Evolutionary conservation across 2,888 invertebrate species (phyloP), one percentile per base, ranked within the genome.

Genomic region (Baronia brevicornis): DNA sequence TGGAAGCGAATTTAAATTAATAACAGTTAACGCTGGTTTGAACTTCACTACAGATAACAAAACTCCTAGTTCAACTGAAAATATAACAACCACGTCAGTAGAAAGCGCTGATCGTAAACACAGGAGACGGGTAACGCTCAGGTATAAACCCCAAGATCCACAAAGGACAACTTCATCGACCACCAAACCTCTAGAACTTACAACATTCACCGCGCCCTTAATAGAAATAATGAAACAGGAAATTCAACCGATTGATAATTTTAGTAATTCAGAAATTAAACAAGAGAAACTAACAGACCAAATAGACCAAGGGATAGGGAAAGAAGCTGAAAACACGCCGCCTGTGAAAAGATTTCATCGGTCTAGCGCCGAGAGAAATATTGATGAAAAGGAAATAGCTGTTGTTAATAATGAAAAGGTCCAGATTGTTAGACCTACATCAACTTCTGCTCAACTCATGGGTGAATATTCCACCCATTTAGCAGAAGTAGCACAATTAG

Each of bases 401-500:
- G 41, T 69, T 25, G 51, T 78, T 1, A 78, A 79, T 41, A 72
- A 77, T 41, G 74, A 80, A 33, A 75, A 64, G 44, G 65, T 84
- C 12, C 77, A 77, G 54, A 74, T 82, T 9, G 55, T 80, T 1
- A 60, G 78, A 43, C 79, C 82, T 1, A 74, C 71, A 1, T 41
- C 73, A 3, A 30, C 12, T n/a, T 49, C 54, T 29, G 60, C 69
- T 8, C 66, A 47, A 44, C 43, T 71, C 13, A 73, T 75, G 4
- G 74, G 77, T 8, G 60, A 71, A 9, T 60, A 51, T 28, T 54
- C 63, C 19, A 70, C 74, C 1, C 71, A 66, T 8, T 59, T 60
- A 35, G 72, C 61, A 2, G 59, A 67, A 4, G 72, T 79, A 51
- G 65, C 57, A 0, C 72, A 69, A 49, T 43, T 84, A 60, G 82